Evolutionary conservation across 2,797 vertebrate species (phyloP), one percentile per base, ranked within the genome.

Genomic region (Hemitrygon akajei): DNA sequence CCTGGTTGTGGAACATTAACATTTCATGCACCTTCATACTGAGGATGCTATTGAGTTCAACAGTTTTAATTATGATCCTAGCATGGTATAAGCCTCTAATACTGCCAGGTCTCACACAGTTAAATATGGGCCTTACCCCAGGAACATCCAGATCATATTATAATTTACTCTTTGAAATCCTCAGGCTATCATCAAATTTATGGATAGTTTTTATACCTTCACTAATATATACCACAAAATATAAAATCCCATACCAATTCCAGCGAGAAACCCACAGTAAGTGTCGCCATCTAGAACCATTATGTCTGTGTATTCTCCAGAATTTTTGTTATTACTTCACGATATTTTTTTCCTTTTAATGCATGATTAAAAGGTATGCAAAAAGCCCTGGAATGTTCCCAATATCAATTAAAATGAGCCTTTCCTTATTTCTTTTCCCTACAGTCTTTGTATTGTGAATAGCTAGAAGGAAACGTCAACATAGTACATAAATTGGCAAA

Each of bases 341-440:
- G n/a, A 12, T 76, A 75, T 93, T 27, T 47, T 47, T 47, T 92
- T 93, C 91, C 91, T 76, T 93, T 56, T 93, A 75, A 93, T n/a
- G 40, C 25, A n/a, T 76, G 37, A 93, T 76, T 93, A 22, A 76
- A 58, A 47, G 40, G 30, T 14, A 87, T 14, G 25, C 71, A 56
- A 6, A 76, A 69, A 93, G 37, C 27, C 27, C 73, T 93, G 91
- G 47, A 76, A 76, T 30, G 40, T 11, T 75, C 37, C 69, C 25
- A 58, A 16, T 30, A 56, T 58, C 71, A 40, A 75, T 69, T 40
- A 93, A 76, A 93, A 93, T 11, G 16, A 58, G 73, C 73, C 9
- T 75, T 93, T 93, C 73, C 27, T 93, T 93, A 76, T 93, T 47
- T 30, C 86, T n/a, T 69, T 47, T 75, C 40, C 73, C 47, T 56